Conservation (phyloP, 2,888 invertebrate genomes). For the Chrysodeixis includens region DNA sequence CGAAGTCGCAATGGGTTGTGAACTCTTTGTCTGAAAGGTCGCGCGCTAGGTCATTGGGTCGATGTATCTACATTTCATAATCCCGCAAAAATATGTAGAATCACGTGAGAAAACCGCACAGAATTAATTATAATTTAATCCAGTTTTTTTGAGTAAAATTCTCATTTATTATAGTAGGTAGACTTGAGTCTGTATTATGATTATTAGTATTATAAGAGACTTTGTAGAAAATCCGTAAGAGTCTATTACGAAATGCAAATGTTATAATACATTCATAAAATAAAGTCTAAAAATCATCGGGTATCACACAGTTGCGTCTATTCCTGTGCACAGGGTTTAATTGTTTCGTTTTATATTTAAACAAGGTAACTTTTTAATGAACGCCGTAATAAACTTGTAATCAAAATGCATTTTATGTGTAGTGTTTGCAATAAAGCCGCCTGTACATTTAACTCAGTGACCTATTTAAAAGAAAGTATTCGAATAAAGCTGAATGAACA, state of each 20-base stretch:
- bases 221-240: too few relatives aligned
- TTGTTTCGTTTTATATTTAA: conserved; percentile 15
- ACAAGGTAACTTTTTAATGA: conserved; percentile 21
- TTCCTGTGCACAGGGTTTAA: too few relatives aligned
- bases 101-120: background rate
- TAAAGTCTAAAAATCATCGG: too few relatives aligned
- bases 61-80: conserved; percentile 50
- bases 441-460: conserved; percentile 12
- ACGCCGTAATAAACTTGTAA: conserved; percentile 16
- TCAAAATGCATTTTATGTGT: conserved; percentile 29
- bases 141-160: background rate
- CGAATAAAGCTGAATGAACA: conserved; percentile 5
- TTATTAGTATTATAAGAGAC: too few relatives aligned
- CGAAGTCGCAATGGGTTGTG: conserved; percentile 60
- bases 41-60: conserved; percentile 57
- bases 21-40: conserved; percentile 62
- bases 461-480: conserved; percentile 13
- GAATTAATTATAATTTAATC: background rate
- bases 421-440: conserved; percentile 23
- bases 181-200: too few relatives aligned
- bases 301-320: too few relatives aligned
- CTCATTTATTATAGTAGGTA: too few relatives aligned
- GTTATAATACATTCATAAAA: too few relatives aligned
- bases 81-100: conserved; percentile 10
- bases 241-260: too few relatives aligned